Conservation (phyloP, 2,797 vertebrate genomes). For the Halcyon smyrnensis region DNA sequence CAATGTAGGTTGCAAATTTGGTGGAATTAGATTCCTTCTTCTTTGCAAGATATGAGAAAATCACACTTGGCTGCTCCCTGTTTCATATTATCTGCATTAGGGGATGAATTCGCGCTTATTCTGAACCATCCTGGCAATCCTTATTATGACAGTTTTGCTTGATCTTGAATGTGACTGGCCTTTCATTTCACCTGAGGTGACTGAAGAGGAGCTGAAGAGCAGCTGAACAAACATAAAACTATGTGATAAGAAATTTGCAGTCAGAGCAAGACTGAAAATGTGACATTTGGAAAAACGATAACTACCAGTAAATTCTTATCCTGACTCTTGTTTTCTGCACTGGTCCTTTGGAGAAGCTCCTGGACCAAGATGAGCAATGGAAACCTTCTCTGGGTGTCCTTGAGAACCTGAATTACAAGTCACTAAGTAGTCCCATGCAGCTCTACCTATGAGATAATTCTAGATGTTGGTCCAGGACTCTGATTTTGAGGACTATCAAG, state of each 20-base stretch:
- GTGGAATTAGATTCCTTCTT: not conserved
- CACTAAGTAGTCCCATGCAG: not conserved
- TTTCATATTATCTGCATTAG: not conserved
- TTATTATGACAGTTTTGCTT: slow-evolving; percentile 13
- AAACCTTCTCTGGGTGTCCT: not conserved
- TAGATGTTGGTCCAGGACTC: not conserved
- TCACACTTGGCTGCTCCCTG: not conserved
- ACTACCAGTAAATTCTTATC: not conserved
- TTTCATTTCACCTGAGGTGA: slow-evolving; percentile 37
- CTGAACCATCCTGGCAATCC: not conserved
- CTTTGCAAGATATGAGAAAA: not conserved
- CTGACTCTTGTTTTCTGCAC: not conserved
- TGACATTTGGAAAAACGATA: not conserved
- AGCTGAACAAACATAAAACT: not conserved
- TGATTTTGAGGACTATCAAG: not conserved
- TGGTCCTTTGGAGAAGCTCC: not conserved
- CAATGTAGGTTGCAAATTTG: not conserved
- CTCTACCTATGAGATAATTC: not conserved
- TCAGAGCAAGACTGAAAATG: not conserved
- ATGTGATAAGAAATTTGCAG: not conserved
- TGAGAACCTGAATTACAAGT: not conserved
- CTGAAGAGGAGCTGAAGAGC: slow-evolving; percentile 10
- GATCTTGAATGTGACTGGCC: slow-evolving; percentile 13
- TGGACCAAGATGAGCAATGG: not conserved
- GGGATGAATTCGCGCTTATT: not conserved